A percentile compares a stretch with the other conserved stretches of the same genome.
Evolutionary conservation across 2,888 invertebrate genomes (phyloP).

Genomic region (Mactromeris polynyma): DNA sequence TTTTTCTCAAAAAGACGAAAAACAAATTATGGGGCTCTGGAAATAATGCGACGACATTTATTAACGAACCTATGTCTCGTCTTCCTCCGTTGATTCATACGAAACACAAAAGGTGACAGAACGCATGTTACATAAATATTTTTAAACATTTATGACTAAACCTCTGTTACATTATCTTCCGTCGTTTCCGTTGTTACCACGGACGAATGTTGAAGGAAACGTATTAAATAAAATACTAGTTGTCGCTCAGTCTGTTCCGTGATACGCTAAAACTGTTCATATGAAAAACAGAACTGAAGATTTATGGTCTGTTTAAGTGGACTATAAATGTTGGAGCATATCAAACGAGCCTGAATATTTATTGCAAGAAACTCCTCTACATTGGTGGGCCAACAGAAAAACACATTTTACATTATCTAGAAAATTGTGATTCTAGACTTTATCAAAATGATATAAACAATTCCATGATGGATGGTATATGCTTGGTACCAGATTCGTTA

Average conservation of each 20-base stretch:
- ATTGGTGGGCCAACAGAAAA: conserved; percentile 33
- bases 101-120: background rate
- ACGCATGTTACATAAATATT: background rate
- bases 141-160: background rate
- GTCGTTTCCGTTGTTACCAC: conserved; percentile 20
- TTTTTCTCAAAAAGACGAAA: too few relatives aligned
- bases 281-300: conserved; percentile 24
- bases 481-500: background rate
- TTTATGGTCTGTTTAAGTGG: conserved; percentile 47
- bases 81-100: too few relatives aligned
- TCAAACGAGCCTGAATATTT: conserved; percentile 45
- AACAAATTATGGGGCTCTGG: too few relatives aligned
- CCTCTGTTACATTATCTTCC: background rate
- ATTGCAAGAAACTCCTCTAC: conserved; percentile 18
- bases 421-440: conserved; percentile 21
- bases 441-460: background rate
- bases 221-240: conserved; percentile 17
- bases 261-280: conserved; percentile 25
- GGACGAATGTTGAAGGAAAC: background rate
- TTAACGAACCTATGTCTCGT: too few relatives aligned
- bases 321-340: conserved; percentile 49
- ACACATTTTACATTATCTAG: background rate
- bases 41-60: too few relatives aligned
- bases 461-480: background rate
- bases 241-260: conserved; percentile 11